Base-by-base conservation (phyloP, 2,797 vertebrate genomes). In the Enteromius thamalakanensis region DNA sequence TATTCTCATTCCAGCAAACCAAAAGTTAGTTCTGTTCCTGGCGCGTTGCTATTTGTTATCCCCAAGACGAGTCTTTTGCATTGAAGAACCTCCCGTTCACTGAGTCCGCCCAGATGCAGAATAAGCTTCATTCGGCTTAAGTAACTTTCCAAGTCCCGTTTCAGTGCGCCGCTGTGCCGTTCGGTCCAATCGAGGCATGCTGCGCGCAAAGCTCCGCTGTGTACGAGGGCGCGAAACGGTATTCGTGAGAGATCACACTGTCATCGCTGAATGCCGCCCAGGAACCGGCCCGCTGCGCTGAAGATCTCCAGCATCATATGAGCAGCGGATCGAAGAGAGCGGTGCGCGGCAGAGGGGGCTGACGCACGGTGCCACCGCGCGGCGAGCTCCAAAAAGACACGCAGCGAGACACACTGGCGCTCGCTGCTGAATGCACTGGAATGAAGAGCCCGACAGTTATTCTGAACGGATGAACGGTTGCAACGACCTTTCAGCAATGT, bases 321-420 rank as follows among this genome's bases (percentile, higher is more conserved):
- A 91, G 89, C 65, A 78, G 67, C 71, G 65, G 62, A 58, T 75
- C 51, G 70, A 70, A 49, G 74, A 71, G 60, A 42, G 77, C 17
- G 70, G 47, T 34, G 42, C 26, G 75, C 79, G n/a, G 40, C 60
- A 47, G 69, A 58, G 86, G 87, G 83, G 89, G 69, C 90, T 90
- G 92, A 93, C 85, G 88, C 87, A 93, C 86, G 94, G 90, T 80
- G 94, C 94, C 94, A 93, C 93, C 94, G 83, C 71, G 94, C 93
- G 94, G 94, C 83, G 51, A 82, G 82, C 76, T 82, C 81, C 47
- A 90, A 88, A 89, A 93, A 55, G 87, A 58, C 93, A 93, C 76
- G 42, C 60, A 32, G 51, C 11, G 26, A 60, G 71, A 76, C 4
- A 53, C 49, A 67, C 60, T 26, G 68, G 77, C 45, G 69, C 55